phyloP scores from a whole-genome alignment of 2,113 vertebrate genomes.

The Saccopteryx bilineata region DNA sequence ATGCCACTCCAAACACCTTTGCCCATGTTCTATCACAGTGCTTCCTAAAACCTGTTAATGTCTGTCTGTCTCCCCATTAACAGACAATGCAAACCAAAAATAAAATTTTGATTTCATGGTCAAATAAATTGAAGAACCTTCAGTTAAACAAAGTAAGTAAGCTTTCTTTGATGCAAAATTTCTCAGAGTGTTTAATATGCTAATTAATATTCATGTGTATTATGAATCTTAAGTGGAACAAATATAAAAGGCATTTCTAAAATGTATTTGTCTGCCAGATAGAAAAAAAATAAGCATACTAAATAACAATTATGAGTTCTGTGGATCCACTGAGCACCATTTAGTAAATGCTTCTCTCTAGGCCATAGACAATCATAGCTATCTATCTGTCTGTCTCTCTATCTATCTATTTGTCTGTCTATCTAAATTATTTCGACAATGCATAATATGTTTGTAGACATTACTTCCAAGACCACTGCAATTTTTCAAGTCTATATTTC shows the following conservation, averaged over 20 bases:
- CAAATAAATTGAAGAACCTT: not conserved
- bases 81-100: not conserved
- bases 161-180: not conserved
- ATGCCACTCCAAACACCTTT: not conserved
- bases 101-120: not conserved
- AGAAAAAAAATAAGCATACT: not conserved
- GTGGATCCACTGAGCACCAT: not conserved
- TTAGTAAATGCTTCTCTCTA: not conserved
- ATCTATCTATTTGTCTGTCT: not conserved
- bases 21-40: not conserved
- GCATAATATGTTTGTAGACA: not conserved
- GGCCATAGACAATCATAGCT: not conserved
- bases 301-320: not conserved
- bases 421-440: not conserved
- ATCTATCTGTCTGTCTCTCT: not conserved
- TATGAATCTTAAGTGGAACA: not conserved
- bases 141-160: conserved; percentile 12
- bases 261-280: not conserved
- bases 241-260: not conserved
- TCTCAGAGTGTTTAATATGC: not conserved
- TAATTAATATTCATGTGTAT: not conserved
- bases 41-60: not conserved
- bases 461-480: not conserved
- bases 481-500: conserved; percentile 50
- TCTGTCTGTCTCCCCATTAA: not conserved